Conservation (phyloP, 2,888 invertebrate genomes). For the Timema cristinae region DNA sequence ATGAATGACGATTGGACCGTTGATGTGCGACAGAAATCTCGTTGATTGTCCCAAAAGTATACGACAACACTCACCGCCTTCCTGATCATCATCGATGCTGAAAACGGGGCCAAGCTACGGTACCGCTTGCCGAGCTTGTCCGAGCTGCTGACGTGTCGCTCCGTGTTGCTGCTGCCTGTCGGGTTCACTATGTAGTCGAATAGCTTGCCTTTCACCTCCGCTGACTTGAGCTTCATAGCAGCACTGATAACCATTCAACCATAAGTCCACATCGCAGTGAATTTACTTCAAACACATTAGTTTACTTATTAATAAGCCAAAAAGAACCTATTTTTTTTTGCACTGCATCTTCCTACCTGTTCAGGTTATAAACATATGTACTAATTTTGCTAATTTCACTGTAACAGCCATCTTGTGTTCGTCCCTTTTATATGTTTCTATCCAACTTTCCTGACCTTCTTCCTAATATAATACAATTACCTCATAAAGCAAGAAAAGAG, state of each 20-base stretch:
- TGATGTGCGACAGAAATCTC: too few species aligned
- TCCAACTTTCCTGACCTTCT: too few species aligned
- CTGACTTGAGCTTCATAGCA: slow-evolving; percentile 86
- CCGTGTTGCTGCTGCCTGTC: slow-evolving; percentile 51
- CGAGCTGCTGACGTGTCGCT: slow-evolving; percentile 78
- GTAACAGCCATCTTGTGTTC: too few species aligned
- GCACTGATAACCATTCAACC: slow-evolving; percentile 46
- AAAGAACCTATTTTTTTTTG: neutral
- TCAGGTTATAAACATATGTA: too few species aligned
- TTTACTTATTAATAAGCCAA: too few species aligned
- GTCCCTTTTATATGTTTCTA: too few species aligned
- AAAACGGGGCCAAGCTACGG: slow-evolving; percentile 90
- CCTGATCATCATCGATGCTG: slow-evolving; percentile 87
- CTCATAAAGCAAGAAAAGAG: too few species aligned
- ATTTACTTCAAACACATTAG: too few species aligned
- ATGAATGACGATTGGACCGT: too few species aligned
- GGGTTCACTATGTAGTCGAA: slow-evolving; percentile 93
- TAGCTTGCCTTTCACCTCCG: slow-evolving; percentile 86
- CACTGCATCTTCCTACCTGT: neutral
- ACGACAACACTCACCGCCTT: slow-evolving; percentile 49
- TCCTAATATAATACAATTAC: too few species aligned
- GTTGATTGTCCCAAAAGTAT: too few species aligned
- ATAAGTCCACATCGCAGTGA: neutral
- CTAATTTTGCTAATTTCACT: too few species aligned
- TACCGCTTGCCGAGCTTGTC: slow-evolving; percentile 85